Evolutionary conservation across 2,797 vertebrate species (phyloP), one percentile per base, ranked within the genome.

Genomic region (Chrysocyon brachyurus): DNA sequence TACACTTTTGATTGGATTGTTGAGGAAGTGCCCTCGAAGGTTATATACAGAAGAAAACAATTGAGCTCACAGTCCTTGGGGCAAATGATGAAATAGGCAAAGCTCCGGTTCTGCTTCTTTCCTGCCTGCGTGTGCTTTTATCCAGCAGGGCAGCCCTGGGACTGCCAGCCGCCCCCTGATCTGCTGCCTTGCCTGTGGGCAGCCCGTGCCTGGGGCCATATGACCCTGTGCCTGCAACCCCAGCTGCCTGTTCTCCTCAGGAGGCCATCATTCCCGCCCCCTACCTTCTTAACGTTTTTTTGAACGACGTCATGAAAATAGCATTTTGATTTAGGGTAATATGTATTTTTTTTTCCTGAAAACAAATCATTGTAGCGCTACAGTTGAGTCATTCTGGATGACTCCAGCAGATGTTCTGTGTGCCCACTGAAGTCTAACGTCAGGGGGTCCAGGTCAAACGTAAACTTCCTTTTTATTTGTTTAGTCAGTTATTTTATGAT

Each of bases 401-500:
- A 94, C 56, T 97, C 49, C 52, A 98, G 96, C 97, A 98, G 97
- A 98, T 97, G 95, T 84, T 96, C 64, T 93, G 72, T 85, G 49
- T 97, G 97, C 94, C 96, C 97, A 92, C 72, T 97, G 95, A 98
- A 98, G 63, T 96, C 95, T 97, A 84, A 36, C 56, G 94, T 75
- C 95, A 57, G 68, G 97, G 77, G 73, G 16, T 61, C 88, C 57
- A 12, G 96, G 92, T 94, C 95, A 96, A 93, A 97, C 26, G 61
- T 70, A 98, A 68, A 96, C 12, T 97, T 97, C 75, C 72, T 92
- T 97, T 97, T 97, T 94, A 97, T 97, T 97, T 97, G 86, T 98
- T 97, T 97, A 72, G 78, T 96, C 81, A 56, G 90, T 98, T 97
- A 91, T 83, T 91, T 97, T 98, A 98, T 92, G 96, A 97, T 98